phyloP scores from a whole-genome alignment of 2,888 invertebrate genomes.

The Formica aserva region DNA sequence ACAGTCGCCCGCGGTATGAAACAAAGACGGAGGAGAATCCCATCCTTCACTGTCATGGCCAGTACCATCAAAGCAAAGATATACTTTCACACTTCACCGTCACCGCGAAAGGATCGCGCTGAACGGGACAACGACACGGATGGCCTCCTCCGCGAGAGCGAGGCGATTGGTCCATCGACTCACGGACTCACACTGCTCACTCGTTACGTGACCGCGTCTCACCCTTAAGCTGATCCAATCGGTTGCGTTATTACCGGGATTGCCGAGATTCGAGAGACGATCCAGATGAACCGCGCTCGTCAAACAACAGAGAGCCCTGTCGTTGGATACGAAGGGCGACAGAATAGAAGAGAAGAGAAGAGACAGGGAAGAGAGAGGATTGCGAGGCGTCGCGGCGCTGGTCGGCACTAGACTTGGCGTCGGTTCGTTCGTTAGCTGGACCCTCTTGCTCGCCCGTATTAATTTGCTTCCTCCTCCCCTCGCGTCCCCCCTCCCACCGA shows the following conservation, averaged over 20 bases:
- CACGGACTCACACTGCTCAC: slow-evolving; percentile 59
- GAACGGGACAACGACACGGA: slow-evolving; percentile 30
- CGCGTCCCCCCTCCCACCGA: slow-evolving; percentile 42
- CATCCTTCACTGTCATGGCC: slow-evolving; percentile 71
- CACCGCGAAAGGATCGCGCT: slow-evolving; percentile 57
- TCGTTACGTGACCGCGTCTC: slow-evolving; percentile 52
- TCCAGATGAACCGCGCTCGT: slow-evolving; percentile 9
- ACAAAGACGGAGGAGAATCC: slow-evolving; percentile 40
- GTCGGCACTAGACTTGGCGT: slow-evolving; percentile 85
- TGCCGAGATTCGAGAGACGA: slow-evolving; percentile 41
- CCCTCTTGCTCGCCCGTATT: slow-evolving; percentile 84
- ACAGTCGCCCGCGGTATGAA: slow-evolving; percentile 32
- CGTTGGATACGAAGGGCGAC: slow-evolving; percentile 24
- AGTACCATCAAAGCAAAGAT: slow-evolving; percentile 56
- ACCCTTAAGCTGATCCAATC: slow-evolving; percentile 42
- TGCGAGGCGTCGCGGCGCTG: slow-evolving; percentile 79
- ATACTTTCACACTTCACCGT: slow-evolving; percentile 72
- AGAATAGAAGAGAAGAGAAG: slow-evolving; percentile 37
- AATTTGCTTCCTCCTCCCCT: slow-evolving; percentile 84
- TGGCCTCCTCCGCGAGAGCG: slow-evolving; percentile 34
- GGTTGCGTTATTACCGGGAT: slow-evolving; percentile 27
- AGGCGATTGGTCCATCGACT: slow-evolving; percentile 60
- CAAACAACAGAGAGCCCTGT: slow-evolving; percentile 13
- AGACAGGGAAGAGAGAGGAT: slow-evolving; percentile 69
- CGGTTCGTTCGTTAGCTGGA: slow-evolving; percentile 84